Percentiles rank a stretch among this genome's conserved stretches.
phyloP scores from a whole-genome alignment of 1,140 invertebrate genomes.

The Chionoecetes opilio region DNA sequence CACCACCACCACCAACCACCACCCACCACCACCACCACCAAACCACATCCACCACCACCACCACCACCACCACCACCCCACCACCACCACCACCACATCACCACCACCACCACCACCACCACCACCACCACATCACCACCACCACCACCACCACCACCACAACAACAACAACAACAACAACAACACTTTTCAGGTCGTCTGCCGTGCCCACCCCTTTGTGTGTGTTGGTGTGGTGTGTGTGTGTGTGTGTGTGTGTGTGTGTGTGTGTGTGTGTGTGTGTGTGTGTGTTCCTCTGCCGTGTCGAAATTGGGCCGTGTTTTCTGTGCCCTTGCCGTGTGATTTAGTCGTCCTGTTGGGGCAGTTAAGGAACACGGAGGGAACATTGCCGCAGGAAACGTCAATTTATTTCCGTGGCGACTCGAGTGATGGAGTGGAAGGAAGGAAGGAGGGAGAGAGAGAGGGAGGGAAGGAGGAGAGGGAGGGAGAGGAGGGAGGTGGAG shows the following conservation, averaged over 20 bases:
- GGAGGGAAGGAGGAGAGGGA: neutral
- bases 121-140: neutral
- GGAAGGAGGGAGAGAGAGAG: neutral
- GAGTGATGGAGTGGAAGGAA: neutral
- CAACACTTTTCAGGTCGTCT: neutral
- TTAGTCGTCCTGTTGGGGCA: neutral
- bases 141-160: neutral
- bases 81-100: no score
- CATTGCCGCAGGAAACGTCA: neutral
- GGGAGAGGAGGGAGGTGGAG: no score
- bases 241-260: no score
- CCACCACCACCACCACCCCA: no score
- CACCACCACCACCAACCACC: no score
- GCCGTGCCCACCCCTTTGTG: no score
- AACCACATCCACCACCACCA: no score
- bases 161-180: neutral
- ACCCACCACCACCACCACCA: no score
- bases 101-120: no score
- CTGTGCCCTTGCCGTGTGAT: neutral
- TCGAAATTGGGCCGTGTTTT: neutral
- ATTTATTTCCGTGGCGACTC: neutral
- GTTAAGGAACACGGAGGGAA: conserved; percentile 12
- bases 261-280: no score
- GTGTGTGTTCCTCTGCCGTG: neutral
- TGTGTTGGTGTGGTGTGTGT: no score